Conservation (phyloP, 2,113 vertebrate genomes). For the Lucifuga dentata region DNA sequence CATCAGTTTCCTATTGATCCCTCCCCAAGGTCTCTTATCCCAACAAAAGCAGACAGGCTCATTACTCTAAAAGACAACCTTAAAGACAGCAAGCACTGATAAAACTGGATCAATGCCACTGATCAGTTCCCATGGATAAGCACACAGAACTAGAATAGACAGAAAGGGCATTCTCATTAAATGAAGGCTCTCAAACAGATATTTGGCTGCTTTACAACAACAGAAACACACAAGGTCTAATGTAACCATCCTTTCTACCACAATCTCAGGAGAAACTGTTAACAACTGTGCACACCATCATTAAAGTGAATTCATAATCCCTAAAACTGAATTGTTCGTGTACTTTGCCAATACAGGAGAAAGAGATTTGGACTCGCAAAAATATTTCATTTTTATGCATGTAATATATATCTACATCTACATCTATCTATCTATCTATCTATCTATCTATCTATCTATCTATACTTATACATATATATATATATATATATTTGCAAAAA, state of each 20-base stretch:
- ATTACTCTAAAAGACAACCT: slow-evolving; percentile 77
- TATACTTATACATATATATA: too few relatives aligned
- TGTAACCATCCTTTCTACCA: neutral
- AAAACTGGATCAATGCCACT: slow-evolving; percentile 73
- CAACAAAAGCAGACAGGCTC: slow-evolving; percentile 63
- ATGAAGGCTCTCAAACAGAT: slow-evolving; percentile 31
- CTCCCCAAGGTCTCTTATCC: slow-evolving; percentile 64
- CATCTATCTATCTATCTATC: too few relatives aligned
- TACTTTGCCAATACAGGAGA: slow-evolving; percentile 12
- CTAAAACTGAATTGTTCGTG: slow-evolving; percentile 4
- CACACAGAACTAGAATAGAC: slow-evolving; percentile 43
- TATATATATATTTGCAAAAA: too few relatives aligned
- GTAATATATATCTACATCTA: too few relatives aligned
- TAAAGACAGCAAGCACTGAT: slow-evolving; percentile 70
- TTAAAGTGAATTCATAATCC: slow-evolving; percentile 26
- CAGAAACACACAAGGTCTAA: slow-evolving; percentile 5
- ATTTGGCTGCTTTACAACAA: slow-evolving; percentile 4
- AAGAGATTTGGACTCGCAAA: slow-evolving; percentile 1
- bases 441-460: too few relatives aligned
- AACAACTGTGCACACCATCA: neutral
- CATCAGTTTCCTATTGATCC: slow-evolving; percentile 66
- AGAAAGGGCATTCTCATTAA: slow-evolving; percentile 53
- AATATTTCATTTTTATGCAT: too few relatives aligned
- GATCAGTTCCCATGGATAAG: slow-evolving; percentile 69
- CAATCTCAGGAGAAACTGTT: slow-evolving; percentile 3